Base-by-base conservation (phyloP, 2,113 vertebrate genomes). In the Pteruthius melanotis region DNA sequence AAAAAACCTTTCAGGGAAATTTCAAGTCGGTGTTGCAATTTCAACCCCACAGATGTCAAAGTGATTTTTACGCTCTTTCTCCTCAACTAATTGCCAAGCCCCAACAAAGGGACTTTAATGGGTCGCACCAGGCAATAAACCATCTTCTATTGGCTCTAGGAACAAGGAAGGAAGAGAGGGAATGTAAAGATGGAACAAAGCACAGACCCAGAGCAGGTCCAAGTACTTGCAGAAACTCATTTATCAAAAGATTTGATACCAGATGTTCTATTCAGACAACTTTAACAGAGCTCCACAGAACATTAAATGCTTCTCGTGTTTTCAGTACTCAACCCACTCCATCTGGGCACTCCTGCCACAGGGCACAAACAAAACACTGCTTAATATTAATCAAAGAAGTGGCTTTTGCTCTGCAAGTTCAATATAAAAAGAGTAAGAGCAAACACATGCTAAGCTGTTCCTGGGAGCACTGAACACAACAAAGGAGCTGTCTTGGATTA, bases 101-200 rank as follows among this genome's bases (percentile, higher is more conserved):
- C 56, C 79, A 89, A 33, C 83, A 71, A 87, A 94, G 27, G 35
- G 47, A 60, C 47, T 78, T 70, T 66, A 93, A 84, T 78, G 74
- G 64, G 42, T 70, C 78, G 81, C 90, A 90, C 70, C 87, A 94
- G 70, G 94, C 74, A 91, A 78, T 91, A 95, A 94, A 91, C 74
- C 84, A 91, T 57, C 90, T 44, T 87, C 74, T 78, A 17, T 3
- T 95, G 87, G 87, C 92, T 85, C 78, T 37, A 72, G 66, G 68
- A 94, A 84, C 22, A 50, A 59, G 77, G 65, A 84, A 93, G 78
- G 28, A 75, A 93, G 75, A 76, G 37, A 80, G 70, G 45, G 82
- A 89, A 96, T 75, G 84, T 69, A 91, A 84, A 93, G 44, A 52
- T 95, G 95, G 90, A 96, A 94, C 44, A 90, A 90, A 90, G 77